Evolutionary conservation across 1,140 invertebrate species (phyloP).

Genomic region (Pararge aegeria): DNA sequence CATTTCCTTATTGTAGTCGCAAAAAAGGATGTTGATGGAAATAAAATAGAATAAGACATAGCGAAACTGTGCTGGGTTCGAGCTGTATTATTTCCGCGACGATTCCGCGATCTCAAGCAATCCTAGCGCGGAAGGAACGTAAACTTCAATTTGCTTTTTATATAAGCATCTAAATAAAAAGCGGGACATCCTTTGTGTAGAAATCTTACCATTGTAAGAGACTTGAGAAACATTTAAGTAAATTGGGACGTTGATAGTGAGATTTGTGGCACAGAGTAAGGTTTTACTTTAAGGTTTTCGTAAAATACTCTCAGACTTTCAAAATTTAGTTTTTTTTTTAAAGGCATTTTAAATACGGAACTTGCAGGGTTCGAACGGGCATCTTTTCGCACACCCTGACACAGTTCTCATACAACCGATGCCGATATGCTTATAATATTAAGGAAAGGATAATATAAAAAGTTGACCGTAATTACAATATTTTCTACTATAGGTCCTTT

Average conservation of each 20-base stretch:
- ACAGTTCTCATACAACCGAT: no score
- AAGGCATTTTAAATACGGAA: no score
- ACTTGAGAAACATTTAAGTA: background rate
- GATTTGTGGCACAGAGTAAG: no score
- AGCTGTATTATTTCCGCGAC: conserved; percentile 28
- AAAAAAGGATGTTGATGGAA: conserved; percentile 23
- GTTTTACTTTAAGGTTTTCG: no score
- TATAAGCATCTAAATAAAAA: conserved; percentile 32
- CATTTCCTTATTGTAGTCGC: conserved; percentile 21
- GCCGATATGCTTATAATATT: no score
- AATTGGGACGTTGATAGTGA: background rate
- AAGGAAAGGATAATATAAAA: no score
- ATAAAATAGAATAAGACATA: conserved; percentile 27
- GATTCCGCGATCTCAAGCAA: conserved; percentile 28
- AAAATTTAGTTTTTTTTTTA: no score
- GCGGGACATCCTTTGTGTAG: conserved; percentile 19
- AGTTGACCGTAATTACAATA: no score
- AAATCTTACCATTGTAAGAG: background rate
- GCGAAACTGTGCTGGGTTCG: conserved; percentile 18
- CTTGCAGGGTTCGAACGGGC: no score
- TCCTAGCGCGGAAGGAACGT: conserved; percentile 29
- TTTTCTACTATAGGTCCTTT: no score
- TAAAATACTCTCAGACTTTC: no score
- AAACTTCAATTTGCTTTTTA: conserved; percentile 36
- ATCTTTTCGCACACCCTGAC: no score